Base-by-base conservation (phyloP, 2,888 invertebrate species). In the Merodon equestris region DNA sequence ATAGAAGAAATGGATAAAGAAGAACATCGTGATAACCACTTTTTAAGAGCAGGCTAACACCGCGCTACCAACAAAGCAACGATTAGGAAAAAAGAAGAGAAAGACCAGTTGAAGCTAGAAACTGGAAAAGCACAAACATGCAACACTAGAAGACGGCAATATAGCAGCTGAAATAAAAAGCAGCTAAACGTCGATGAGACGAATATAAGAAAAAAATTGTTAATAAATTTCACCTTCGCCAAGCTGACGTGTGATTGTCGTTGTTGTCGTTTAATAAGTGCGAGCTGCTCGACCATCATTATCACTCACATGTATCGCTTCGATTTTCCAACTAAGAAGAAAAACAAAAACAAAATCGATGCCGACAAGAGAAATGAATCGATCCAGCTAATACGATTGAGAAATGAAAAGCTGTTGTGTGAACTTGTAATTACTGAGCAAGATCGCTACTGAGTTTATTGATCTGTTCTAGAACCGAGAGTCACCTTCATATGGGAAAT, bases 141-240 rank as follows among this genome's bases (percentile, higher is more conserved):
- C 64, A 66, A 45, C 57, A 73, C 58, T 58, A 72, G 57, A 71
- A 64, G 54, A 76, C 57, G 60, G 56, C 70, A 66, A 66, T 40
- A 27, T 14, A 45, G 34, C 34, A 51, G 60, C 18, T 48, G 53
- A 48, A 47, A 61, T 57, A 67, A 60, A 70, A 68, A 58, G 67
- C 57, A 34, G 34, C n/a, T n/a, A 27, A 48, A 36, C 5, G 36
- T 36, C 10, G 7, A 7, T 36, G 10, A 36, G 36, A n/a, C n/a
- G n/a, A n/a, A n/a, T n/a, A n/a, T 36, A 56, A 47, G 34, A 34
- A 4, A 53, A 66, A 77, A 77, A 63, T 63, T 10, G 77, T 73
- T 77, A 73, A 68, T 77, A 77, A 77, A 77, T 73, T 77, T 77
- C 77, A 77, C 77, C 77, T 77, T 77, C 77, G 67, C 63, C 77